A percentile compares a stretch with the other conserved stretches of the same genome.
phyloP scores from a whole-genome alignment of 2,113 vertebrate genomes.

The Lasiurus cinereus region DNA sequence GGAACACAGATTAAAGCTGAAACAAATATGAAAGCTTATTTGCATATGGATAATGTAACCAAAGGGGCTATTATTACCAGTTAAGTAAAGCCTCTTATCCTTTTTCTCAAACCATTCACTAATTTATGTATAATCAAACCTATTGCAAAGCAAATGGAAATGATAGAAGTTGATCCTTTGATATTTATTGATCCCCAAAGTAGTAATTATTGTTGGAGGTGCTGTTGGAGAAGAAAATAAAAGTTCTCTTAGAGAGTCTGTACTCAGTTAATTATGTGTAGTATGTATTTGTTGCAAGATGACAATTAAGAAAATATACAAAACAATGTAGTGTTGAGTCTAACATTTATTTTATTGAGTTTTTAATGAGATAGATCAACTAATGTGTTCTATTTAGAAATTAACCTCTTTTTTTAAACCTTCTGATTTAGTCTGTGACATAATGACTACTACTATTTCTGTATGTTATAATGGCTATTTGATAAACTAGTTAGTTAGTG shows the following conservation, averaged over 20 bases:
- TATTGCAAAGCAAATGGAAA: not conserved
- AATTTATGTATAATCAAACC: not conserved
- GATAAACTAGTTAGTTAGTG: not conserved
- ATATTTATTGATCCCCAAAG: not conserved
- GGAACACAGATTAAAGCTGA: slow-evolving; percentile 8
- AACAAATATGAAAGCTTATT: slow-evolving; percentile 20
- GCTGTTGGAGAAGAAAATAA: not conserved
- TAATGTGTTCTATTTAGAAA: not conserved
- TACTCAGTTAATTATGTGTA: not conserved
- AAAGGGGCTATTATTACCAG: not conserved
- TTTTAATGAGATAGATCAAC: not conserved
- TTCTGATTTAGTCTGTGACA: not conserved
- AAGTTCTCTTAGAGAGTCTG: not conserved
- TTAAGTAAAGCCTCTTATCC: not conserved
- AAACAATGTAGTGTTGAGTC: not conserved
- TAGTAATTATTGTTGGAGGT: slow-evolving; percentile 37
- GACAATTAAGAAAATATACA: not conserved
- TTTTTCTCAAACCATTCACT: slow-evolving; percentile 8
- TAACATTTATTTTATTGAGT: not conserved
- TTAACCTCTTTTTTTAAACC: not conserved
- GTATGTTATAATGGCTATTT: not conserved
- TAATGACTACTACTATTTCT: not conserved
- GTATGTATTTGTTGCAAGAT: not conserved
- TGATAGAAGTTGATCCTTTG: not conserved
- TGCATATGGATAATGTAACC: not conserved